Evolutionary conservation across 2,113 vertebrate species (phyloP), one percentile per base, ranked within the genome.

Genomic region (Entomyzon cyanotis): DNA sequence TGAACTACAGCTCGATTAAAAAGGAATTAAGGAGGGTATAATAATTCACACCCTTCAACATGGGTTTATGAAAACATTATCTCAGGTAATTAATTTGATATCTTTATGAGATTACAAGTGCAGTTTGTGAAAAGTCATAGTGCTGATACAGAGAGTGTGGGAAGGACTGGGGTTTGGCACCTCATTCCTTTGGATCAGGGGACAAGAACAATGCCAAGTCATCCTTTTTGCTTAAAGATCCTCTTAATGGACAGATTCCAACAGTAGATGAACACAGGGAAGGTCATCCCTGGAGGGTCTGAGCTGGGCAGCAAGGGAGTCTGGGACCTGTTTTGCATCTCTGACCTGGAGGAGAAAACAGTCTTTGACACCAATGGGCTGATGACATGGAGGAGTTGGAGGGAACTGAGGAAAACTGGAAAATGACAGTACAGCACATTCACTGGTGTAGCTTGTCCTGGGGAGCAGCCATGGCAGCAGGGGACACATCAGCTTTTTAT

Each of bases 31-130:
- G 65, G 58, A 82, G 22, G 5, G 18, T 52, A 63, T 87, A 89
- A 82, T 87, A 70, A 96, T 82, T 95, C 68, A 77, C n/a, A 77
- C 8, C 47, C n/a, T 77, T 97, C 87, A 87, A 52, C 22, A 60
- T 0, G 3, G 46, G 37, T 73, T 89, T 84, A 86, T 92, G 87
- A 91, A 89, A 84, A 87, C 18, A 14, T 44, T 64, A 76, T 41
- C 53, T 31, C 63, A 81, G 65, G 44, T 91, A 76, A 96, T 96
- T 97, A 96, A 95, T 87, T 94, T 56, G 31, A 44, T 89, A 46
- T 64, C 41, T 82, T 84, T 69, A 94, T 60, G 65, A 89, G 69
- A 91, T 89, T 87, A 91, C 44, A 84, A 94, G 46, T 24, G 53
- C 1, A 1, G n/a, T 44, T 91, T 46, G 47, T 75, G 65, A n/a